Evolutionary conservation across 2,113 vertebrate species (phyloP).

Genomic region (Dromaius novaehollandiae): DNA sequence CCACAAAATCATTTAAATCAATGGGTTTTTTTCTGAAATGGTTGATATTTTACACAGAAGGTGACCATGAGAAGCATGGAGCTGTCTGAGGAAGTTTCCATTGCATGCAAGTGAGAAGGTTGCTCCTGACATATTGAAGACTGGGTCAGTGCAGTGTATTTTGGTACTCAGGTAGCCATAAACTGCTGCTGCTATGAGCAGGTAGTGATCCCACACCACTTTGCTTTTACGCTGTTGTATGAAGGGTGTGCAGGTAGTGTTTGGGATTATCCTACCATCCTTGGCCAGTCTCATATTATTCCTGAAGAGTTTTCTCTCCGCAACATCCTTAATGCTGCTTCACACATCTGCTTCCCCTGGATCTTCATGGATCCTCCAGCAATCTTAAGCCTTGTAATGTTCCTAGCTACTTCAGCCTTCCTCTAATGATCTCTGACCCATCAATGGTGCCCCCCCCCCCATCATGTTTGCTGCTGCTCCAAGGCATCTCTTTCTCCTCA

Average conservation of each 20-base stretch:
- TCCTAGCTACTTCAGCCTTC: not conserved
- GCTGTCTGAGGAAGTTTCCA: not conserved
- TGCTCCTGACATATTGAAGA: not conserved
- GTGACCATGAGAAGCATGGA: not conserved
- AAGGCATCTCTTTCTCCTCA: not conserved
- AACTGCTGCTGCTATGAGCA: not conserved
- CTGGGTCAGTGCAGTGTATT: not conserved
- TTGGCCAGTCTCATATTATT: rapidly evolving
- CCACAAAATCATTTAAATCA: not conserved
- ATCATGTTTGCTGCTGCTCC: not conserved
- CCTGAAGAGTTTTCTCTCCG: not conserved
- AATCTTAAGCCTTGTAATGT: not conserved
- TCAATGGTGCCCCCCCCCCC: not conserved
- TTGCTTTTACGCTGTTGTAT: rapidly evolving
- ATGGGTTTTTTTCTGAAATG: not conserved
- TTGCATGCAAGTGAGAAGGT: not conserved
- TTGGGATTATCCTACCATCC: rapidly evolving
- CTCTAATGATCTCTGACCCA: not conserved
- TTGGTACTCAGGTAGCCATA: not conserved
- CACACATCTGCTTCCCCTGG: not conserved
- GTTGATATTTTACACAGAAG: not conserved
- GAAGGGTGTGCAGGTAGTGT: not conserved
- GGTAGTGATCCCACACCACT: rapidly evolving
- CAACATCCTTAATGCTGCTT: not conserved
- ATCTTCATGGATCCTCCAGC: not conserved